phyloP scores from a whole-genome alignment of 2,888 invertebrate genomes.

The Synergus umbraculus region DNA sequence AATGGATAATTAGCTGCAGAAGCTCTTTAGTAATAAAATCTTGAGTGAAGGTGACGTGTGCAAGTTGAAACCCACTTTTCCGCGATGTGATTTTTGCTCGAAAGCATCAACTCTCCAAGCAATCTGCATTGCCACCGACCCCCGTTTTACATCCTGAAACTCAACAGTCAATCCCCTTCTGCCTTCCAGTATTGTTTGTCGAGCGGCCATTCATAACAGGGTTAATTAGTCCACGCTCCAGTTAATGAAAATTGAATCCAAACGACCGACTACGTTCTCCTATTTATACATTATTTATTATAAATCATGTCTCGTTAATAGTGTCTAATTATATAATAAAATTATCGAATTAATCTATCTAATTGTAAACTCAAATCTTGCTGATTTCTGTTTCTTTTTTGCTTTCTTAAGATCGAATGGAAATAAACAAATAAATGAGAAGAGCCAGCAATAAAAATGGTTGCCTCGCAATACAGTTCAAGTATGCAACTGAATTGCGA shows the following conservation, averaged over 20 bases:
- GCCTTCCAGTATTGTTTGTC: constrained; percentile 61
- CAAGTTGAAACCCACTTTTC: constrained; percentile 35
- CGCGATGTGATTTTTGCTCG: constrained; percentile 43
- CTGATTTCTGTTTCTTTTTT: not conserved
- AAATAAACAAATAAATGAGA: not conserved
- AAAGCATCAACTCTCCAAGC: constrained; percentile 42
- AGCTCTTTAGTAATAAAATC: not conserved
- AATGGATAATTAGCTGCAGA: not conserved
- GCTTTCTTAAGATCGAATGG: not conserved
- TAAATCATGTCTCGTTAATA: constrained; percentile 19
- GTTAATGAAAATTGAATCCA: constrained; percentile 74
- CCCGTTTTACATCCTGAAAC: constrained; percentile 38
- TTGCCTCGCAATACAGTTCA: not conserved
- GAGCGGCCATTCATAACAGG: constrained; percentile 65
- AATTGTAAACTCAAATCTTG: not conserved
- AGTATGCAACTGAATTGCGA: not conserved
- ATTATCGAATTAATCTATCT: not conserved
- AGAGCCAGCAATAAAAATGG: not conserved
- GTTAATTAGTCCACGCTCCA: constrained; percentile 75
- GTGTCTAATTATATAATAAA: constrained; percentile 2
- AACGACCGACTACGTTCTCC: constrained; percentile 56
- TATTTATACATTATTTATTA: constrained; percentile 55
- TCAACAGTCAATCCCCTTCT: constrained; percentile 41
- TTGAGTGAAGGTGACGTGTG: not conserved
- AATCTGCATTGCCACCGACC: not conserved